phyloP scores from a whole-genome alignment of 2,797 vertebrate genomes.

The Cirrhinus mrigala region DNA sequence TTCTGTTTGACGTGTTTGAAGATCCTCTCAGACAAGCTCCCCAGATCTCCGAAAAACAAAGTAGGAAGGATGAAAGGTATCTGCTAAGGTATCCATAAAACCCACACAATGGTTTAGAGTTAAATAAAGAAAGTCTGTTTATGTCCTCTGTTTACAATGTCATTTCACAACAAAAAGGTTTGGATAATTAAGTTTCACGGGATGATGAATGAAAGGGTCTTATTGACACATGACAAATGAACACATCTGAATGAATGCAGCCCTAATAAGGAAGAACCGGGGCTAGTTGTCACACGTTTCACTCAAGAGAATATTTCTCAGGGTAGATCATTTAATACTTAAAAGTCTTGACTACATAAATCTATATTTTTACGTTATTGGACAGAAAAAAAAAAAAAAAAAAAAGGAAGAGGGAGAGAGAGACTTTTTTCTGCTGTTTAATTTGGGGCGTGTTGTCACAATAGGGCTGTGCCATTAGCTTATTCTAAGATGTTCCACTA shows the following conservation, averaged over 20 bases:
- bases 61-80: not conserved
- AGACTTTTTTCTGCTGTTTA: too few relatives aligned
- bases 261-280: not conserved
- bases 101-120: not conserved
- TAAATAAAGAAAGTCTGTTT: conserved; percentile 18
- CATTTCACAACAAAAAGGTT: not conserved
- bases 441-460: too few relatives aligned
- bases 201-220: not conserved
- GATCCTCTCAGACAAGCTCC: conserved; percentile 29
- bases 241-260: not conserved
- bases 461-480: too few relatives aligned
- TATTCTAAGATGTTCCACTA: too few relatives aligned
- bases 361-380: too few relatives aligned
- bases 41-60: conserved; percentile 12
- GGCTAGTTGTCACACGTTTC: not conserved
- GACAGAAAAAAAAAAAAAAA: too few relatives aligned
- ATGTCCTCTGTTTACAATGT: conserved; percentile 14
- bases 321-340: too few relatives aligned
- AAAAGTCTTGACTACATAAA: too few relatives aligned
- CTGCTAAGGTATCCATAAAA: conserved; percentile 15
- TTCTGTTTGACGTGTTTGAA: conserved; percentile 50
- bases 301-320: not conserved
- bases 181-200: not conserved
- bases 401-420: too few relatives aligned
- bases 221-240: not conserved